Evolutionary conservation across 2,113 vertebrate genomes (phyloP), one percentile per base, ranked within the genome.

Genomic region (Anser cygnoides): DNA sequence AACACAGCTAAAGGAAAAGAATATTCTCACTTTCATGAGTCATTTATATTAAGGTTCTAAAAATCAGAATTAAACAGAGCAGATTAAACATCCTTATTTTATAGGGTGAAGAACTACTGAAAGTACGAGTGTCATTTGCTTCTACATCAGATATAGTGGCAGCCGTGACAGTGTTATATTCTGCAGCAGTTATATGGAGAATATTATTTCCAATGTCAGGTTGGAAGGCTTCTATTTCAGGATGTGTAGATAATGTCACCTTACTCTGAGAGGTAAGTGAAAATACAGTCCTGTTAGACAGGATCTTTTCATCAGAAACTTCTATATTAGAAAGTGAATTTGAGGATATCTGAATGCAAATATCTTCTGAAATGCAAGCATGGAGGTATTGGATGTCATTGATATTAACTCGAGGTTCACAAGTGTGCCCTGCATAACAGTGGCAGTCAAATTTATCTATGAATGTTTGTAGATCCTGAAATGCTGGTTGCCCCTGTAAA

Each of bases 381-480:
- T 58, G 85, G 78, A 97, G 23, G 17, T 73, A 26, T 35, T 29
- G 35, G 84, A 96, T 81, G 29, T 70, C 58, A 57, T 72, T 73
- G 37, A 97, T 22, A 89, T 97, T 44, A 44, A 5, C 10, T 86
- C 39, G 79, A 29, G 77, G n/a, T 80, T 94, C 76, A 87, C 98
- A 99, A 28, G 26, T 93, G 50, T 90, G 76, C n/a, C 98, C 97
- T 78, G 96, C 55, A 10, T 98, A 99, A 95, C 98, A 99, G 52
- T 93, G 96, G 62, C 98, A 99, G 35, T 94, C 95, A 92, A 99
- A 99, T 37, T 98, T 96, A 75, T 97, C 87, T 13, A 92, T 70
- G 52, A 98, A 96, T 25, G 75, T 41, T 78, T 96, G 91, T 59
- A 99, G 94, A 91, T 99, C 98, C 49, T 93, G 73, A 55, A 96